A percentile compares a stretch with the other conserved stretches of the same genome.
These are phyloP conservation scores for Gymnocephalus cernua DNA, from an alignment of 2,113 vertebrate species.

Conservation along the genomic window DNA sequence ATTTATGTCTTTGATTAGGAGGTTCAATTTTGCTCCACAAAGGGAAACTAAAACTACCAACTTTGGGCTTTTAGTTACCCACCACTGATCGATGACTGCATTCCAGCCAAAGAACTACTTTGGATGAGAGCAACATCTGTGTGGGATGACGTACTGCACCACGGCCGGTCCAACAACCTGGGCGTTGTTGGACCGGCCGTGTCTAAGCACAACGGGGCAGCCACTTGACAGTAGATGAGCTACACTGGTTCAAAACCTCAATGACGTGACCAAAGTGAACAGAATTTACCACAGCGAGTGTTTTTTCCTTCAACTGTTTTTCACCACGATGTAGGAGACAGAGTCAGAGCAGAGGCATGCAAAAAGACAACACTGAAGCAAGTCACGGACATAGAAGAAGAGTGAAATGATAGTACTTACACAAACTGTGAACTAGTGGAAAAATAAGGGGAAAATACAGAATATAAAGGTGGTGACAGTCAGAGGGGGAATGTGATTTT, in stretches of 20 bases:
- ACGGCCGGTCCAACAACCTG: slow-evolving; percentile 70
- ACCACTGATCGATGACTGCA: slow-evolving; percentile 73
- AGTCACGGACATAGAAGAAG: slow-evolving; percentile 80
- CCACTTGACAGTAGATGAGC: slow-evolving; percentile 71
- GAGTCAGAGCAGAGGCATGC: slow-evolving; percentile 73
- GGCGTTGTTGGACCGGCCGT: slow-evolving; percentile 64
- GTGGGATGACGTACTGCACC: slow-evolving; percentile 73
- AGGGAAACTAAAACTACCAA: background rate
- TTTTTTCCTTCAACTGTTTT: slow-evolving; percentile 69
- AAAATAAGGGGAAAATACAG: slow-evolving; percentile 87
- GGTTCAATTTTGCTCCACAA: background rate
- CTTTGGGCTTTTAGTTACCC: slow-evolving; percentile 53
- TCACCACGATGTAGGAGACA: slow-evolving; percentile 67
- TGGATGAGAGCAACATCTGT: slow-evolving; percentile 69
- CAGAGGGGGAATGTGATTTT: slow-evolving; percentile 68
- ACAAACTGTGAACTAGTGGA: slow-evolving; percentile 89
- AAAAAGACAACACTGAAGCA: slow-evolving; percentile 79
- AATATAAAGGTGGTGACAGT: slow-evolving; percentile 88
- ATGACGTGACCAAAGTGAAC: slow-evolving; percentile 58
- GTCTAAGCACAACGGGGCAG: slow-evolving; percentile 73
- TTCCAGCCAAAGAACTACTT: slow-evolving; percentile 71
- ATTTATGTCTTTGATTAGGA: slow-evolving; percentile 31
- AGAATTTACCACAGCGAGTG: slow-evolving; percentile 66
- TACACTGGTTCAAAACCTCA: slow-evolving; percentile 61
- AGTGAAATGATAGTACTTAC: slow-evolving; percentile 87